Conservation (phyloP, 2,888 invertebrate genomes). For the Cephus spinipes region DNA sequence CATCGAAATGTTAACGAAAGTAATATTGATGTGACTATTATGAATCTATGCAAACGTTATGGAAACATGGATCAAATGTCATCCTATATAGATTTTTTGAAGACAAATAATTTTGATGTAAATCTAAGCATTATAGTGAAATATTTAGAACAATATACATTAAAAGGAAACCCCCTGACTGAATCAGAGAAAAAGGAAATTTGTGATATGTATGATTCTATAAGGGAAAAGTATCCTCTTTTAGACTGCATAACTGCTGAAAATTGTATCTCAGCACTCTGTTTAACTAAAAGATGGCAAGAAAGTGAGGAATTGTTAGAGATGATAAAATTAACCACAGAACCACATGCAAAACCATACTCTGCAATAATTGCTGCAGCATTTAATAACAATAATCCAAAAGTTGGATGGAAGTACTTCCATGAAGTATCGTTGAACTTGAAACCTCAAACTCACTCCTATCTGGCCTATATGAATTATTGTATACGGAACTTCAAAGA, state of each 20-base stretch:
- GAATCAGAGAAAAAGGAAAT: slow-evolving; percentile 70
- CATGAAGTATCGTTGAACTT: slow-evolving; percentile 66
- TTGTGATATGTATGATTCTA: slow-evolving; percentile 66
- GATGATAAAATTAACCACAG: slow-evolving; percentile 69
- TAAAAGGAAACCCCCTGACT: slow-evolving; percentile 59
- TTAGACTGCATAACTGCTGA: slow-evolving; percentile 74
- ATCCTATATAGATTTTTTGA: slow-evolving; percentile 72
- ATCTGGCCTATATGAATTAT: slow-evolving; percentile 70
- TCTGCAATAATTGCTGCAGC: slow-evolving; percentile 72
- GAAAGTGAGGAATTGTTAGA: slow-evolving; percentile 73
- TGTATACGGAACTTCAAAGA: slow-evolving; percentile 66
- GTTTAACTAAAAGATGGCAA: slow-evolving; percentile 75
- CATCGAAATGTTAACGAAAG: slow-evolving; percentile 57
- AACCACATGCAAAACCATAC: slow-evolving; percentile 68
- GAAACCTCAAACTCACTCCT: slow-evolving; percentile 66
- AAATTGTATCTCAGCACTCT: slow-evolving; percentile 73
- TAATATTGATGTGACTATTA: slow-evolving; percentile 73
- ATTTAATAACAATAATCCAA: slow-evolving; percentile 70
- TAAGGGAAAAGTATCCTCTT: slow-evolving; percentile 70
- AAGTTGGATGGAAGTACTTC: slow-evolving; percentile 74
- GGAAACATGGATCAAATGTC: slow-evolving; percentile 69
- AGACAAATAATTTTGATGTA: slow-evolving; percentile 66
- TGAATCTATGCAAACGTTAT: slow-evolving; percentile 68
- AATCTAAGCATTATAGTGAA: slow-evolving; percentile 73
- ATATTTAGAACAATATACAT: slow-evolving; percentile 71